Base-by-base conservation (phyloP, 1,140 invertebrate species). In the Lucilia cuprina region DNA sequence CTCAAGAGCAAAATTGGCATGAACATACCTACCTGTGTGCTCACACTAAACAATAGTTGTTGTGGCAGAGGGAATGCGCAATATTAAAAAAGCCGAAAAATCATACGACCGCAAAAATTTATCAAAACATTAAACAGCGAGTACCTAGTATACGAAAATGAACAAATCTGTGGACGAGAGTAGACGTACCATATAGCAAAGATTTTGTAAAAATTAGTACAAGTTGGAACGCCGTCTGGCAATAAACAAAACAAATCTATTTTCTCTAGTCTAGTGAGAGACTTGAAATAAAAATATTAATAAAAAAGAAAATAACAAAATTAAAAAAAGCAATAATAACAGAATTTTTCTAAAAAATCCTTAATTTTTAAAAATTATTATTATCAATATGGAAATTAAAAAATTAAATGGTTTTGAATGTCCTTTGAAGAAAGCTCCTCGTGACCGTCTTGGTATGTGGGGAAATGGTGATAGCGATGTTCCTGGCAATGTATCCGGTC, bases 171-270 rank as follows among this genome's bases (percentile, higher is more conserved):
- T 86, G 88, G 89, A 88, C 89, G 90, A 87, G 89, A 91, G 87
- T 30, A 30, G 25, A 88, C 88, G 85, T 89, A 90, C 87, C 89
- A 83, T 49, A 84, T 89, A 84, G 89, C 89, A 88, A 90, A 30
- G 25, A 87, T 89, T 85, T 89, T 86, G 86, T 60, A 19, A 88
- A 89, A 90, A 89, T 90, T 88, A 90, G 87, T 88, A 89, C 89
- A 83, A 86, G 86, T 87, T 87, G 86, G 85, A 82, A 85, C 86
- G 86, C 87, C 84, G 89, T 86, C 85, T 82, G 83, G 83, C 84
- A 85, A 84, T 85, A 85, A 86, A 49, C 55, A 19, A 65, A 78
- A 55, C 17, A 30, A 30, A 2, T 30, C 25, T 30, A 30, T 30
- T 41, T 41, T 41, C 30, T 21, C 83, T 14, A 70, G 34, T 78